Evolutionary conservation across 2,888 invertebrate genomes (phyloP).

Genomic region (Hirudinaria manillensis): DNA sequence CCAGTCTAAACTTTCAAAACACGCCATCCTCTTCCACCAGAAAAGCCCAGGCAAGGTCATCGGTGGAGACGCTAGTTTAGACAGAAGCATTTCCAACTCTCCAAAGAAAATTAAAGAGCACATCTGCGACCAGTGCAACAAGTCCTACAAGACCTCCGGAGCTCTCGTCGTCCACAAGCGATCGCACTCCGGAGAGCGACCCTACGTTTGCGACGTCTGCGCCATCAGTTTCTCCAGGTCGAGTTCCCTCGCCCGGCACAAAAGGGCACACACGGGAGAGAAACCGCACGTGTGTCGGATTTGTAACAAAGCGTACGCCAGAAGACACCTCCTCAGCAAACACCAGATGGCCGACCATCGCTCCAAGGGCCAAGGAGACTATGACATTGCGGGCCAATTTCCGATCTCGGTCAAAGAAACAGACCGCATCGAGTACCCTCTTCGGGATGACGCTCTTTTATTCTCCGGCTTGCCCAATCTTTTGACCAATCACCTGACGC

Average conservation of each 20-base stretch:
- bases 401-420: too few species aligned
- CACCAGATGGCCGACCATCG: neutral
- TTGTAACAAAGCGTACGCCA: slow-evolving; percentile 6
- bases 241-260: neutral
- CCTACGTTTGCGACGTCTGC: slow-evolving; percentile 18
- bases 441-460: too few species aligned
- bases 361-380: neutral
- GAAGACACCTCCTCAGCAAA: slow-evolving; percentile 12
- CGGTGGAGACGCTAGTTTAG: neutral
- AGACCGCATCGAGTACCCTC: too few species aligned
- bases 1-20: slow-evolving; percentile 1
- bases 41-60: too few species aligned
- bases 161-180: slow-evolving; percentile 11
- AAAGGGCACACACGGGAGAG: slow-evolving; percentile 18
- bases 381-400: too few species aligned
- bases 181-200: slow-evolving; percentile 18
- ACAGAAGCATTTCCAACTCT: neutral
- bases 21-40: neutral
- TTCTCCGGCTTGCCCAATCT: too few species aligned
- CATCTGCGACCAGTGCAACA: slow-evolving; percentile 22
- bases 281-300: slow-evolving; percentile 14
- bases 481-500: too few species aligned
- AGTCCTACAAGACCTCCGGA: slow-evolving; percentile 9
- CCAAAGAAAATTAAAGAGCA: slow-evolving; percentile 9
- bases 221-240: slow-evolving; percentile 16